These are phyloP conservation scores for Yasuhikotakia modesta DNA, from an alignment of 2,797 vertebrate species.

Conservation along the genomic window DNA sequence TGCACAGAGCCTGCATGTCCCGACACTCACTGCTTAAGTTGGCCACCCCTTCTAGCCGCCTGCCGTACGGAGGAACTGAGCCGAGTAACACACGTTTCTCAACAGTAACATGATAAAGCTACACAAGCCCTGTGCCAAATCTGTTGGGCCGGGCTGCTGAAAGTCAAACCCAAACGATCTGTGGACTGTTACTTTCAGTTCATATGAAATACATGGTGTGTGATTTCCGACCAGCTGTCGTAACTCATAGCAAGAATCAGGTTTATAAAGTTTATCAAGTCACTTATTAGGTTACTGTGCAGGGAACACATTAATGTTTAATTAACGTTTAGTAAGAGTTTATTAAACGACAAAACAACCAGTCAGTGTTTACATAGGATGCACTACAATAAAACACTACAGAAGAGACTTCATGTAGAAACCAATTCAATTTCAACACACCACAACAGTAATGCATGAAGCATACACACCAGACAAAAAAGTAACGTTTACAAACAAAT, in stretches of 20 bases:
- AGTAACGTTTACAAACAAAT: background rate
- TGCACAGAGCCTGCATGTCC: background rate
- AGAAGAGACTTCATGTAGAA: background rate
- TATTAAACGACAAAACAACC: background rate
- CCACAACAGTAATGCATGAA: background rate
- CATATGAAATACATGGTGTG: background rate
- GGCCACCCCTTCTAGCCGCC: conserved; percentile 2
- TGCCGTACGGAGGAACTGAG: background rate
- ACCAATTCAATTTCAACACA: background rate
- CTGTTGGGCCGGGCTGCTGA: background rate
- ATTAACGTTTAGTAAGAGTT: background rate
- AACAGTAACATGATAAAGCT: conserved; percentile 37
- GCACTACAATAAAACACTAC: background rate
- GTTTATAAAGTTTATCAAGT: background rate
- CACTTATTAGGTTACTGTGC: background rate
- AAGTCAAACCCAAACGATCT: background rate
- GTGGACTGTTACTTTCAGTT: conserved; percentile 6
- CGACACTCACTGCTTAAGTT: background rate
- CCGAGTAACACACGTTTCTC: conserved; percentile 28
- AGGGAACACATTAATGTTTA: background rate
- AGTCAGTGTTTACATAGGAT: background rate
- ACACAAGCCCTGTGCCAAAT: conserved; percentile 6
- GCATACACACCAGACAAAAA: background rate
- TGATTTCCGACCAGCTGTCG: conserved; percentile 12
- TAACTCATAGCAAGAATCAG: background rate